phyloP scores from a whole-genome alignment of 2,113 vertebrate genomes.

The Atrichornis clamosus region DNA sequence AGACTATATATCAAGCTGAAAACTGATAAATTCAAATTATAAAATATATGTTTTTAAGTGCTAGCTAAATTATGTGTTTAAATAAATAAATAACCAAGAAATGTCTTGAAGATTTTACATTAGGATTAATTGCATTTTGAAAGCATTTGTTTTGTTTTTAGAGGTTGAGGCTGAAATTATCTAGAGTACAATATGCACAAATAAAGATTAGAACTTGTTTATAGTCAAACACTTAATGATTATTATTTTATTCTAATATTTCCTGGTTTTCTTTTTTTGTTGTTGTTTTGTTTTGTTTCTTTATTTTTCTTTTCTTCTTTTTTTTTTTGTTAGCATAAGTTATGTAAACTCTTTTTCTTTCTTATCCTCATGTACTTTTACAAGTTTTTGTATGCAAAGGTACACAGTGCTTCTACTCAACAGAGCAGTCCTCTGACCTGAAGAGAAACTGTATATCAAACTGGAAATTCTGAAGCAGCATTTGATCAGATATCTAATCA shows the following conservation, averaged over 20 bases:
- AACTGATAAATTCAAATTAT: background rate
- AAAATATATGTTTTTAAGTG: background rate
- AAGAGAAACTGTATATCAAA: background rate
- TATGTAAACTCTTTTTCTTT: background rate
- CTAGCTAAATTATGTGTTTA: background rate
- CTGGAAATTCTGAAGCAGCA: background rate
- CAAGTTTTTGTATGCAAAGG: background rate
- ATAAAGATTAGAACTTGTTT: background rate
- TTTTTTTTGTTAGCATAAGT: fast-evolving
- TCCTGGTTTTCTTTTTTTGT: background rate
- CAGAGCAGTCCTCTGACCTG: background rate
- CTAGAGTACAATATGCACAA: background rate
- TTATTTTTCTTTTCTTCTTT: too few relatives aligned
- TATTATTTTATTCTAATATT: background rate
- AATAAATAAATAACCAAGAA: background rate
- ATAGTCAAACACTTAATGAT: background rate
- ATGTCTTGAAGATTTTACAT: background rate
- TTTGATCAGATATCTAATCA: background rate
- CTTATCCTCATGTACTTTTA: background rate
- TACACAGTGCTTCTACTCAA: background rate
- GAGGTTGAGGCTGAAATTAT: background rate
- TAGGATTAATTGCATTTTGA: background rate
- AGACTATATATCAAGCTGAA: background rate
- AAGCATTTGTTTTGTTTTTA: background rate
- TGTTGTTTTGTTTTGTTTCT: too few relatives aligned